Percentiles rank a stretch among this genome's conserved stretches.
Conservation (phyloP, 2,888 invertebrate genomes). For the Notodonta ziczac region DNA sequence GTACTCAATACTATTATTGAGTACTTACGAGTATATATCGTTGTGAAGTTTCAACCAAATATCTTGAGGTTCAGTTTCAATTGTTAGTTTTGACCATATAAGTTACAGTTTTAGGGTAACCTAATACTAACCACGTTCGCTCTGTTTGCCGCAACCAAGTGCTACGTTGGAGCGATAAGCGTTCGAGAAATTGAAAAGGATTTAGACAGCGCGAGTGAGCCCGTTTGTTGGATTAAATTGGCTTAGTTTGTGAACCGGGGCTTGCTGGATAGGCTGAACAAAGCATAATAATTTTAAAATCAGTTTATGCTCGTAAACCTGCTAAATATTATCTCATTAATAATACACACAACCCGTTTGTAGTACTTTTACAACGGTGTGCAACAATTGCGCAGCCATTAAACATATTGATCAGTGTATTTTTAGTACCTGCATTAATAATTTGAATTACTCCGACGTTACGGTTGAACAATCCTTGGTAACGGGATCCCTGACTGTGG, state of each 20-base stretch:
- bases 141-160: conserved; percentile 22
- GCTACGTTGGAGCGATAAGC: conserved; percentile 50
- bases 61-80: neutral
- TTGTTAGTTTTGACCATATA: neutral
- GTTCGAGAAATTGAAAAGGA: conserved; percentile 71
- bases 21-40: too few relatives aligned
- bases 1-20: too few relatives aligned
- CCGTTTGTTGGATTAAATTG: conserved; percentile 68
- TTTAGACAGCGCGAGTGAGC: conserved; percentile 58
- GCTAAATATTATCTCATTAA: neutral
- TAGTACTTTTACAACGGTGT: neutral
- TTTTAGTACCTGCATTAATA: too few relatives aligned
- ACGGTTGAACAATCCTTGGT: too few relatives aligned
- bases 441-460: too few relatives aligned
- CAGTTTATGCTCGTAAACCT: conserved; percentile 4
- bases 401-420: too few relatives aligned
- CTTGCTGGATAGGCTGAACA: conserved; percentile 33
- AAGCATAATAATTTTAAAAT: conserved; percentile 28
- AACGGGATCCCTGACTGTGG: too few relatives aligned
- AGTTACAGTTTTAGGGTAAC: neutral
- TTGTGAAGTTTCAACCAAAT: neutral
- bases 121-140: conserved; percentile 4
- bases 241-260: conserved; percentile 61
- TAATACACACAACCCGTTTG: too few relatives aligned
- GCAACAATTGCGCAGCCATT: too few relatives aligned